phyloP scores from a whole-genome alignment of 2,797 vertebrate genomes.

The Coracias cyanogaster region DNA sequence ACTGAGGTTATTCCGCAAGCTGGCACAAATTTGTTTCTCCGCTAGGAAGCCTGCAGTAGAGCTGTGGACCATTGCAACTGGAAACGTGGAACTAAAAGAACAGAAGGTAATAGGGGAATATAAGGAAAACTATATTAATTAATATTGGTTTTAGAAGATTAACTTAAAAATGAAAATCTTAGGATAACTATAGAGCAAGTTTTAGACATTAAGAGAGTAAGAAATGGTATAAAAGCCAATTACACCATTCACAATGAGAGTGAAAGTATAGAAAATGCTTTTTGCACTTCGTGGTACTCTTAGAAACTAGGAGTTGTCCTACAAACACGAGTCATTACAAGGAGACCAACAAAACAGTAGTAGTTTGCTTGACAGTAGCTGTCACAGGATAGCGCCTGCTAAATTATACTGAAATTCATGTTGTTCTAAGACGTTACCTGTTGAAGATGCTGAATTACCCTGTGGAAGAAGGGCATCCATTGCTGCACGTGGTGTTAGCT shows the following conservation, averaged over 20 bases:
- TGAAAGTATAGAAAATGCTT: not conserved
- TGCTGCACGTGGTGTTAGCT: not conserved
- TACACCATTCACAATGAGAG: not conserved
- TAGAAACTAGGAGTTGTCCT: not conserved
- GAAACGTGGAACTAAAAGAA: conserved; percentile 35
- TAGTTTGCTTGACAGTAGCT: not conserved
- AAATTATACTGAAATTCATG: not conserved
- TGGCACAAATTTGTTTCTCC: conserved; percentile 13
- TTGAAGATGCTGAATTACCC: not conserved
- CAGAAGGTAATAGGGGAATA: not conserved
- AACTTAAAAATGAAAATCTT: conserved; percentile 15
- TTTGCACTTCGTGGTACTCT: not conserved
- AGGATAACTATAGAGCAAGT: not conserved
- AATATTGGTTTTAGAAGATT: conserved; percentile 4
- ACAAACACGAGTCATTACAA: not conserved
- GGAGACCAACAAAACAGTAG: not conserved
- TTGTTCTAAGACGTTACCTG: not conserved
- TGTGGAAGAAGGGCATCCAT: not conserved
- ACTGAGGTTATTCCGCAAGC: conserved; percentile 50
- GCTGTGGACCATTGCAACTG: conserved; percentile 20
- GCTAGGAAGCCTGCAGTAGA: conserved; percentile 10
- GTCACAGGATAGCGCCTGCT: not conserved
- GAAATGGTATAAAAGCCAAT: not conserved
- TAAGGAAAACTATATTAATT: not conserved
- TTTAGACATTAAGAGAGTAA: not conserved